Conservation (phyloP, 64 coral and sea anemone genomes). For the Pachyseris speciosa region DNA sequence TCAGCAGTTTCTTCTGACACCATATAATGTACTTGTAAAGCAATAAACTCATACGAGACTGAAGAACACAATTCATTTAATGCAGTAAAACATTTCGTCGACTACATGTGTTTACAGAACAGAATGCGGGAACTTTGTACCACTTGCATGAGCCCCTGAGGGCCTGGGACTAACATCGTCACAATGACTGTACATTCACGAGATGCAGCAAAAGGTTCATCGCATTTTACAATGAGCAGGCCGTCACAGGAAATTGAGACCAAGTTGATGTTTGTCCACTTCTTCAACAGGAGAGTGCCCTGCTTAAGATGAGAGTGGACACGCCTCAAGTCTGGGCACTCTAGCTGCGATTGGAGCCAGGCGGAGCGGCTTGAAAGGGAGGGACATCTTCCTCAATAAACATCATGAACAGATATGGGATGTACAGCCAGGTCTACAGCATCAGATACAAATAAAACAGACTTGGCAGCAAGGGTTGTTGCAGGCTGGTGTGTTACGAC, state of each 20-base stretch:
- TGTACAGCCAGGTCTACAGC: not conserved
- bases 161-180: too few species aligned
- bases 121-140: too few species aligned
- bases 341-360: constrained; percentile 6
- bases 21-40: too few species aligned
- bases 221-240: not conserved
- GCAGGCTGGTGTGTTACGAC: constrained; percentile 4
- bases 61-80: too few species aligned
- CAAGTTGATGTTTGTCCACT: not conserved
- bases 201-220: not conserved
- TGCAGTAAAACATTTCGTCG: too few species aligned
- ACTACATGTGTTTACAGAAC: too few species aligned
- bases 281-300: not conserved
- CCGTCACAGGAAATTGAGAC: constrained; percentile 31
- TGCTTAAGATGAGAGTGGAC: constrained; percentile 2
- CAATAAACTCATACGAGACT: too few species aligned
- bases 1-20: too few species aligned
- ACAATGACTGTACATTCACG: too few species aligned
- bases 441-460: not conserved
- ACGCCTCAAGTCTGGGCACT: constrained; percentile 23
- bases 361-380: constrained; percentile 3
- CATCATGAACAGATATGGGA: not conserved
- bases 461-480: not conserved
- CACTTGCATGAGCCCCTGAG: too few species aligned
- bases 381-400: not conserved